Percentiles rank a stretch among this genome's conserved stretches.
phyloP scores from a whole-genome alignment of 2,888 invertebrate species.

The Andrena hattorfiana region DNA sequence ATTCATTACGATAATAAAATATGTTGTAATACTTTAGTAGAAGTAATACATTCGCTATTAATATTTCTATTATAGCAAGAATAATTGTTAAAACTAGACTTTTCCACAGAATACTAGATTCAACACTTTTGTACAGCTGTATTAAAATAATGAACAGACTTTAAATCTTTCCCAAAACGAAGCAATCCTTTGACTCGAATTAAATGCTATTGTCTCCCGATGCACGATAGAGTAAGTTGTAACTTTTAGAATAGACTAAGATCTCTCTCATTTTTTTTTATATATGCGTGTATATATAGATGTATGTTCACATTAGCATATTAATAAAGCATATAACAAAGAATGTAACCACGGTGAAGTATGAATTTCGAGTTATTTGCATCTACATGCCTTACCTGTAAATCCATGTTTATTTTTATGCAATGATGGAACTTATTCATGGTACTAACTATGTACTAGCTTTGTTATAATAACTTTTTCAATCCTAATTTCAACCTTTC shows the following conservation, averaged over 20 bases:
- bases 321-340: constrained; percentile 63
- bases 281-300: constrained; percentile 3
- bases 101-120: neutral
- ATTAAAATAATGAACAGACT: neutral
- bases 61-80: neutral
- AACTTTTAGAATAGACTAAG: constrained; percentile 19
- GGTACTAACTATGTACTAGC: constrained; percentile 72
- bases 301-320: constrained; percentile 33
- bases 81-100: neutral
- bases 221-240: constrained; percentile 1
- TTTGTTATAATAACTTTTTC: constrained; percentile 88
- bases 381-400: constrained; percentile 77
- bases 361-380: constrained; percentile 68
- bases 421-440: constrained; percentile 72
- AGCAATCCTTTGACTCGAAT: constrained; percentile 39
- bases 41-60: neutral
- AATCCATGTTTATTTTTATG: constrained; percentile 79
- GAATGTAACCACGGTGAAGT: constrained; percentile 56
- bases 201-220: constrained; percentile 33
- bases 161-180: constrained; percentile 44
- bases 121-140: neutral
- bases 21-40: neutral
- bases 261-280: constrained; percentile 12
- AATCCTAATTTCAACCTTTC: constrained; percentile 88
- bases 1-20: neutral